phyloP scores from a whole-genome alignment of 2,888 invertebrate species.

The Drosophila acutilabella region DNA sequence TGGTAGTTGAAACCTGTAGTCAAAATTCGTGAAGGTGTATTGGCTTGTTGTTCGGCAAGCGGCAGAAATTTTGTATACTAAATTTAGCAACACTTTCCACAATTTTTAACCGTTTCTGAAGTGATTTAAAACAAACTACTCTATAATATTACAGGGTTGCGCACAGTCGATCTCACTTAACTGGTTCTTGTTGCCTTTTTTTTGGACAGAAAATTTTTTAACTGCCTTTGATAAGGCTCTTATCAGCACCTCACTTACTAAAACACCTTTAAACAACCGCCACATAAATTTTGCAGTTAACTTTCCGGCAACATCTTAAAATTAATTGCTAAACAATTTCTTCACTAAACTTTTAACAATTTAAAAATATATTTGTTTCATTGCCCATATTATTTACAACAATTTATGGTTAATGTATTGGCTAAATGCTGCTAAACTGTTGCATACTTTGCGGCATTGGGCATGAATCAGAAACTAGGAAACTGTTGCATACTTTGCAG shows the following conservation, averaged over 20 bases:
- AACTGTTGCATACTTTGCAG: slow-evolving; percentile 16
- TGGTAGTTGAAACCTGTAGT: background rate
- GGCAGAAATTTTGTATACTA: no score
- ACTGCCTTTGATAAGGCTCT: slow-evolving; percentile 36
- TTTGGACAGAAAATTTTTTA: slow-evolving; percentile 21
- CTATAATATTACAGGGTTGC: no score
- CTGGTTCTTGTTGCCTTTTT: background rate
- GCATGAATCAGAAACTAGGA: accelerated
- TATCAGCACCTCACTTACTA: slow-evolving; percentile 42
- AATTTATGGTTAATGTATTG: slow-evolving; percentile 3
- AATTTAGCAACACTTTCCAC: no score
- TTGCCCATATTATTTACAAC: background rate
- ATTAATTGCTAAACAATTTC: no score
- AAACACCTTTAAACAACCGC: slow-evolving; percentile 1
- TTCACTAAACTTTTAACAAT: no score
- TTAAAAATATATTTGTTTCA: background rate
- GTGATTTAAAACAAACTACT: no score
- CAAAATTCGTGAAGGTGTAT: background rate
- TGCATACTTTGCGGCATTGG: slow-evolving; percentile 10
- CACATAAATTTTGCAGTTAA: background rate
- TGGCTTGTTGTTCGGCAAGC: no score
- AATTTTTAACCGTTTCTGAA: no score
- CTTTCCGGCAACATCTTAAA: background rate
- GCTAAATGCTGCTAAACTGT: background rate
- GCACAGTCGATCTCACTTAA: background rate